These are phyloP conservation scores for Serinus canaria DNA, from an alignment of 2,113 vertebrate species.

Conservation along the genomic window DNA sequence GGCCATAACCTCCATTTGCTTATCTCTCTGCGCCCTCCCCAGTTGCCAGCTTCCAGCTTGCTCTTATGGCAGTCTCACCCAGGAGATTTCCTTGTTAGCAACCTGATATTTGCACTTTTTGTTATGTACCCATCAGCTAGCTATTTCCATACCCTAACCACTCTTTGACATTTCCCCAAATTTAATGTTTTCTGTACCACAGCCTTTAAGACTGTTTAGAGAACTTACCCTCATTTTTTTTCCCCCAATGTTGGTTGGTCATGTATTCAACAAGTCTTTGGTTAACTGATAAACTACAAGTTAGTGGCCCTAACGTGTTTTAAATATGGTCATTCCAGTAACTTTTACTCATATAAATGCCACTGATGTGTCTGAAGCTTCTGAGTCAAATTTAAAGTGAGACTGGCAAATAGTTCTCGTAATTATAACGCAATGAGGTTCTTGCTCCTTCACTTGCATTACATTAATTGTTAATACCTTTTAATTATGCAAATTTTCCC, in stretches of 20 bases:
- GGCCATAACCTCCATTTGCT: not conserved
- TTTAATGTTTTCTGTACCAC: not conserved
- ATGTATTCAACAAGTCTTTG: rapidly evolving
- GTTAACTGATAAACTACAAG: not conserved
- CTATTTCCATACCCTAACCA: not conserved
- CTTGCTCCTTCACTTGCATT: constrained; percentile 6
- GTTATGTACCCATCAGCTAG: not conserved
- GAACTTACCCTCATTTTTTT: not conserved
- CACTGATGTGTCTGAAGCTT: not conserved
- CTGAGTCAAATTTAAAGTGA: not conserved
- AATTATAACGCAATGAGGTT: not conserved
- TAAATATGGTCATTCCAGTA: not conserved
- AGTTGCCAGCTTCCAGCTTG: not conserved
- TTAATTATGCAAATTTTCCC: constrained; percentile 25
- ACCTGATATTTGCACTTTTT: not conserved
- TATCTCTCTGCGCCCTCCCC: not conserved
- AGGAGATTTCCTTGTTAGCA: not conserved
- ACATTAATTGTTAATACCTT: not conserved
- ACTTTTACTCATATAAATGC: not conserved
- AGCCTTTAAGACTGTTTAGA: not conserved
- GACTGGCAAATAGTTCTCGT: not conserved
- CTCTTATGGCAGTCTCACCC: not conserved
- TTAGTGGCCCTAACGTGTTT: not conserved
- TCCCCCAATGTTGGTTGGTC: not conserved
- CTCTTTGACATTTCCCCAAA: not conserved